Conservation (phyloP, 64 coral and sea anemone genomes). For the Montipora cactus region DNA sequence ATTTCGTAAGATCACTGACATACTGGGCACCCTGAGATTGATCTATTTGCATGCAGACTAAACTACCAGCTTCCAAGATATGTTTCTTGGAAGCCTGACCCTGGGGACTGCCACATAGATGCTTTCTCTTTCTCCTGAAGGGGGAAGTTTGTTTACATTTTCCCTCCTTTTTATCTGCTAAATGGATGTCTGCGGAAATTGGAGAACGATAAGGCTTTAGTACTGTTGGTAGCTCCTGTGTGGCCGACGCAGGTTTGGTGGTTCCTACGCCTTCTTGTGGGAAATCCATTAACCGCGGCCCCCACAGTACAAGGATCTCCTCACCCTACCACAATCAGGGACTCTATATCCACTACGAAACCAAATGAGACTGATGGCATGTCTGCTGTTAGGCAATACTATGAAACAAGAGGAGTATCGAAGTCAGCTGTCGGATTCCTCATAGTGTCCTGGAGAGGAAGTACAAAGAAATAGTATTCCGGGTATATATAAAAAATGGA, state of each 20-base stretch:
- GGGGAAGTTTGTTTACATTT: conserved; percentile 49
- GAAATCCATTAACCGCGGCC: conserved; percentile 11
- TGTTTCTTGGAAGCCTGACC: neutral
- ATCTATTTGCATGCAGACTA: conserved; percentile 45
- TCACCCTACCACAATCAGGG: conserved; percentile 51
- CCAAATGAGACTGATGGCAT: conserved; percentile 58
- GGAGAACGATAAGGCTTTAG: conserved; percentile 37
- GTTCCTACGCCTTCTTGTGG: conserved; percentile 22
- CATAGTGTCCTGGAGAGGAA: conserved; percentile 48
- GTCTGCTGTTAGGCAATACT: conserved; percentile 53
- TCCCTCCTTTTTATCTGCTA: conserved; percentile 52
- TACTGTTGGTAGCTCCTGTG: conserved; percentile 29
- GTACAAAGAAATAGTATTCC: conserved; percentile 58
- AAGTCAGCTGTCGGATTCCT: conserved; percentile 45
- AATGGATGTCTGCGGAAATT: conserved; percentile 37
- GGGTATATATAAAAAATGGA: conserved; percentile 5
- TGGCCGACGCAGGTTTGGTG: conserved; percentile 50
- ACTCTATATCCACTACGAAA: conserved; percentile 37
- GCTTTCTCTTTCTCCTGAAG: conserved; percentile 30
- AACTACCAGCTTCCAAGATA: conserved; percentile 7
- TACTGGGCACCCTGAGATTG: conserved; percentile 43
- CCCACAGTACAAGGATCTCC: conserved; percentile 31
- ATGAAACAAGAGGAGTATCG: conserved; percentile 15
- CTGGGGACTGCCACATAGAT: neutral
- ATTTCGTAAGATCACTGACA: conserved; percentile 17